Percentiles rank a stretch among this genome's conserved stretches.
phyloP scores from a whole-genome alignment of 2,113 vertebrate genomes.

The Symphodus melops region DNA sequence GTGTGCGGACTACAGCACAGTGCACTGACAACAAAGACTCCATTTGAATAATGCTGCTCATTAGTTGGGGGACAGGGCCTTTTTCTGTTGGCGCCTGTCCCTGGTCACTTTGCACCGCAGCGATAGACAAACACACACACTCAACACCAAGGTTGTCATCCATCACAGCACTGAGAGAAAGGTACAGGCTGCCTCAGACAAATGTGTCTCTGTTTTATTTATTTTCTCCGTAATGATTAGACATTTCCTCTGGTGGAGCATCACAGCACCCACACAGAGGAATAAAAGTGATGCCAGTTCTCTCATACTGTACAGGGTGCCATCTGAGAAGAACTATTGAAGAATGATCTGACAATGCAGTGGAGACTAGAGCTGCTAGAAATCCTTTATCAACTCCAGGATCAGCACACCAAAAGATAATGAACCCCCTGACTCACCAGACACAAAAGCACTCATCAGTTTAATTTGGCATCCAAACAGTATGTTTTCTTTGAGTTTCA shows the following conservation, averaged over 20 bases:
- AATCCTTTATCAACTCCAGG: constrained; percentile 33
- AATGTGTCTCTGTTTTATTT: constrained; percentile 59
- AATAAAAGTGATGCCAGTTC: constrained; percentile 59
- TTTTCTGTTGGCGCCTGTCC: constrained; percentile 76
- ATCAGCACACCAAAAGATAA: constrained; percentile 48
- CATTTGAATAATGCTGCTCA: constrained; percentile 84
- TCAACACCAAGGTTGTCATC: constrained; percentile 78
- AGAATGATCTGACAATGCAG: constrained; percentile 58
- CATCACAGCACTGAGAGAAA: constrained; percentile 70
- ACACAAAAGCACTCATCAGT: constrained; percentile 26
- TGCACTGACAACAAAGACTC: constrained; percentile 77
- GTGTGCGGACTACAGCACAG: constrained; percentile 45
- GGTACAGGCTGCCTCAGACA: constrained; percentile 60
- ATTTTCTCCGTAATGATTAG: constrained; percentile 62
- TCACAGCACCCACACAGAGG: constrained; percentile 41
- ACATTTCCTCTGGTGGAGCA: constrained; percentile 55
- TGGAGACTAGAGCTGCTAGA: constrained; percentile 39
- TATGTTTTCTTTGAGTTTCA: constrained; percentile 40
- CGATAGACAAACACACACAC: constrained; percentile 78
- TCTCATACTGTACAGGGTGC: constrained; percentile 36
- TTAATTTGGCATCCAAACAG: constrained; percentile 29
- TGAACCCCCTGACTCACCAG: constrained; percentile 28
- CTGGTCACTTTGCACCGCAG: constrained; percentile 79
- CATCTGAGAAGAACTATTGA: constrained; percentile 38
- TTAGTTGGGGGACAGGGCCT: constrained; percentile 77